phyloP scores from a whole-genome alignment of 2,113 vertebrate genomes.

The Apteryx mantelli region DNA sequence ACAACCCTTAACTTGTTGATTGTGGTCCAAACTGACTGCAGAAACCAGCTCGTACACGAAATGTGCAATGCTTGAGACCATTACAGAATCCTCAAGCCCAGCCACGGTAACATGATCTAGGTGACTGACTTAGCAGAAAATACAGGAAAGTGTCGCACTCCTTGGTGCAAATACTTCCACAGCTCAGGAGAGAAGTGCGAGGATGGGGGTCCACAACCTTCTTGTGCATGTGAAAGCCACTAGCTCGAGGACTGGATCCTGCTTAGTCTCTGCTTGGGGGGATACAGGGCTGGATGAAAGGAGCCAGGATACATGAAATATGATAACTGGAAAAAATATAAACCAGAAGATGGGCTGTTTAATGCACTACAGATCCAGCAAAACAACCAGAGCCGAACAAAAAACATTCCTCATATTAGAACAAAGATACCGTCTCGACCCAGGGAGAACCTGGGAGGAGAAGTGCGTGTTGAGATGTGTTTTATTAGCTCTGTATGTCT shows the following conservation, averaged over 20 bases:
- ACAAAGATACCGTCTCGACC: background rate
- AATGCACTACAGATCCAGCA: constrained; percentile 47
- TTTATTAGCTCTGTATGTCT: background rate
- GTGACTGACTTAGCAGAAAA: background rate
- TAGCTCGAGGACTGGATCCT: background rate
- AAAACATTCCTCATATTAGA: background rate
- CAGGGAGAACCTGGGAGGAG: background rate
- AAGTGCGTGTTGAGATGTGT: background rate
- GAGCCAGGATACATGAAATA: constrained; percentile 53
- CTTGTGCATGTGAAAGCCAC: background rate
- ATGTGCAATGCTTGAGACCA: background rate
- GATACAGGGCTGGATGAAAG: constrained; percentile 20
- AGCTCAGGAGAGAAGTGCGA: background rate
- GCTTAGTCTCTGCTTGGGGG: background rate
- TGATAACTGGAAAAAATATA: constrained; percentile 63
- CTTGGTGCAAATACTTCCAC: background rate
- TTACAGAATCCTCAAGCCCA: background rate
- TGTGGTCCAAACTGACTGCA: background rate
- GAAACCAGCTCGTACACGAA: background rate
- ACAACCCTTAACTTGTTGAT: background rate
- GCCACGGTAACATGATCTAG: accelerated
- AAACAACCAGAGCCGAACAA: background rate
- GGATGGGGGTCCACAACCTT: background rate
- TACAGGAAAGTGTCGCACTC: background rate
- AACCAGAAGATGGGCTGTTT: constrained; percentile 60